Base-by-base conservation (phyloP, 2,888 invertebrate species). In the Atherix ibis region DNA sequence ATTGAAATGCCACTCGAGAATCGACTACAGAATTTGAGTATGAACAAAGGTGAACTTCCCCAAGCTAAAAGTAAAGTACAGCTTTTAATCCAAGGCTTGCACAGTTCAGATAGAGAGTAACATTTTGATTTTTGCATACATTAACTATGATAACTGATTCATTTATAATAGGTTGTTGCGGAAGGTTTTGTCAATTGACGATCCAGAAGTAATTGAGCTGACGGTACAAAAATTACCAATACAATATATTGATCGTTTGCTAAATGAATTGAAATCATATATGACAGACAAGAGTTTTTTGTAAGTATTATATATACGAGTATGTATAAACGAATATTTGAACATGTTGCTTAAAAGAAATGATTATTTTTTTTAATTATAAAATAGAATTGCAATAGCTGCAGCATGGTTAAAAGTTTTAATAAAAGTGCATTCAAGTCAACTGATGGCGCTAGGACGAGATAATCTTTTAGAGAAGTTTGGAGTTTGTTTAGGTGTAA, bases 61-160 rank as follows among this genome's bases (percentile, higher is more conserved):
- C 66, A 65, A 40, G 65, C 67, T 2, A 74, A 80, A 50, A 88
- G 84, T 57, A 67, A 87, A 48, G 79, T 81, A 2, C 80, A 83
- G 41, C 63, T 91, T 6, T 59, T 92, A 6, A 66, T 85, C 35
- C 91, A 83, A 56, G 89, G 85, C 0, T 59, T 94, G 19, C 84
- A 84, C 47, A 91, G 89, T 49, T 78, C 78, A 48, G 88, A 94
- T 52, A 69, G 67, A 40, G 65, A 59, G 72, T 71, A 43, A 48
- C 59, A 46, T 16, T 15, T 17, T 26, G 27, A 9, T 18, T 16
- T 13, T 12, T 8, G 26, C 18, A 24, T 32, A 14, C 25, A 22
- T n/a, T n/a, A n/a, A n/a, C 26, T 32, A 27, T 32, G 5, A 26
- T 5, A 8, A 9, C 13, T 8, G n/a, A 27, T 27, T 27, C 10